Percentiles rank a stretch among this genome's conserved stretches.
phyloP scores from a whole-genome alignment of 2,797 vertebrate genomes.

The Chelonia mydas region DNA sequence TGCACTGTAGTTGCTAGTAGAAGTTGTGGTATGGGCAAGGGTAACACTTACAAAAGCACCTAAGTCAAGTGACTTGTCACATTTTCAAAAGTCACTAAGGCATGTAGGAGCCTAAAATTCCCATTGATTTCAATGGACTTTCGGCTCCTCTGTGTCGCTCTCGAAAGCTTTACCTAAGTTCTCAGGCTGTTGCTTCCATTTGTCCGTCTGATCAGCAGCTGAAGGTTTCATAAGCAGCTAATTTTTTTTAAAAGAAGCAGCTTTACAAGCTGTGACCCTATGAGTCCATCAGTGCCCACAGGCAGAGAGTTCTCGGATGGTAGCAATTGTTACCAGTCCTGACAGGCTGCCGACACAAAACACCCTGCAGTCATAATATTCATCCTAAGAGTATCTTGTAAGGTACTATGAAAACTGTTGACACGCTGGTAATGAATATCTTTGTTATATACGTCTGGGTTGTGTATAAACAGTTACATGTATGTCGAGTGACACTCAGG shows the following conservation, averaged over 20 bases:
- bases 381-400: no score
- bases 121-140: neutral
- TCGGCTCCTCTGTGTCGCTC: neutral
- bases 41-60: neutral
- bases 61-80: neutral
- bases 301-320: neutral
- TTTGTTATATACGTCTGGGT: neutral
- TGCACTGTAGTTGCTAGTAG: neutral
- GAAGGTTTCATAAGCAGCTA: neutral
- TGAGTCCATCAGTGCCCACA: neutral
- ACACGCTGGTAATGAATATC: neutral
- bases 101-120: neutral
- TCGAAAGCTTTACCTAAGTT: accelerated
- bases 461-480: neutral
- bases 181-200: neutral
- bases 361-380: neutral
- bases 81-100: neutral
- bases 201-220: accelerated
- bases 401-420: neutral
- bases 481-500: neutral
- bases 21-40: neutral
- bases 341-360: neutral
- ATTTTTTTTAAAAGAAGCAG: neutral
- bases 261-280: neutral
- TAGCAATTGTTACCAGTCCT: neutral